These are phyloP conservation scores for Clarias magur DNA, from an alignment of 2,113 vertebrate genomes.

Conservation along the genomic window DNA sequence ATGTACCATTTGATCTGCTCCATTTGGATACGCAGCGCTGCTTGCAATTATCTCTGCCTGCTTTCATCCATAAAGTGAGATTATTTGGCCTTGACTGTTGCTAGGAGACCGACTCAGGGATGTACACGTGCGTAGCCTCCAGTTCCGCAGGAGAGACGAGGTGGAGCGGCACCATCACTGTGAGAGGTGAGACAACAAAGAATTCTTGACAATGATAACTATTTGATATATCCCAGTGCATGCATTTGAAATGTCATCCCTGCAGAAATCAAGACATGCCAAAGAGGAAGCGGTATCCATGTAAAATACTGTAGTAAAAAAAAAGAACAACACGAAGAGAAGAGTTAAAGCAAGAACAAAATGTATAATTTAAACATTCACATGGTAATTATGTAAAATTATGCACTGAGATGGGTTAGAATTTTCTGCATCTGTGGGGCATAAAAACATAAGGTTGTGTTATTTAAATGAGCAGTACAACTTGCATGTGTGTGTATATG, in stretches of 20 bases:
- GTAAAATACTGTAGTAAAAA: background rate
- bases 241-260: background rate
- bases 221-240: background rate
- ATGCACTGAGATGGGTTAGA: background rate
- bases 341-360: background rate
- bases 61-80: constrained; percentile 48
- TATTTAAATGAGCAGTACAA: background rate
- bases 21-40: constrained; percentile 37
- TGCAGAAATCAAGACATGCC: background rate
- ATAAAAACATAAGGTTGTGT: background rate
- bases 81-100: constrained; percentile 51
- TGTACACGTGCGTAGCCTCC: constrained; percentile 84
- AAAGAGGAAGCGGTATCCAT: background rate
- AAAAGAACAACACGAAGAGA: background rate
- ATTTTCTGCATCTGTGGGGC: background rate
- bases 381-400: constrained; percentile 11
- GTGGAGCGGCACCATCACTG: constrained; percentile 82
- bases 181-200: constrained; percentile 76
- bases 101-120: constrained; percentile 84
- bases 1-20: constrained; percentile 40
- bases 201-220: constrained; percentile 2
- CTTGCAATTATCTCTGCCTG: constrained; percentile 49
- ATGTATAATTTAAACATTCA: background rate
- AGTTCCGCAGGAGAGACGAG: constrained; percentile 79
- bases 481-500: background rate